phyloP scores from a whole-genome alignment of 2,888 invertebrate genomes.

The Priocnemis perturbator region DNA sequence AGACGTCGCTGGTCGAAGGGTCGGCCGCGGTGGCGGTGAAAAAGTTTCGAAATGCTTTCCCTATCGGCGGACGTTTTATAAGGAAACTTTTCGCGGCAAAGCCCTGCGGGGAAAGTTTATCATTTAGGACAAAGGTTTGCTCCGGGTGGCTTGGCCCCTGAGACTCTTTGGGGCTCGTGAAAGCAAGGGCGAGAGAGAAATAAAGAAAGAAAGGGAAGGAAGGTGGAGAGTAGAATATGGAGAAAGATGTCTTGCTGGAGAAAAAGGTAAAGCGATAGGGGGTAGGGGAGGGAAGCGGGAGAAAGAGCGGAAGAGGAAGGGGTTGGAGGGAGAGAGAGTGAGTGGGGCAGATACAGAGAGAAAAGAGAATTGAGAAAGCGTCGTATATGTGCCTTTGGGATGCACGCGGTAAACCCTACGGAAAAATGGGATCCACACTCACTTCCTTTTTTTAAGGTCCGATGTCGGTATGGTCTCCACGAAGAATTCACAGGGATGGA shows the following conservation, averaged over 20 bases:
- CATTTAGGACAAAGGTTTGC: slow-evolving; percentile 65
- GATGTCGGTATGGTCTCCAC: slow-evolving; percentile 31
- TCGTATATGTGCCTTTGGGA: slow-evolving; percentile 32
- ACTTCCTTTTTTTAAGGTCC: slow-evolving; percentile 42
- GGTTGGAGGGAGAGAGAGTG: background rate
- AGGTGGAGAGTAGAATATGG: background rate
- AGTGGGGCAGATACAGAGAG: background rate
- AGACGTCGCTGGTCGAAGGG: background rate
- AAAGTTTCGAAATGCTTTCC: slow-evolving; percentile 62
- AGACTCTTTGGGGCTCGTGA: slow-evolving; percentile 28
- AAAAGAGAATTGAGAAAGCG: background rate
- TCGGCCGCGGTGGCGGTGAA: slow-evolving; percentile 1
- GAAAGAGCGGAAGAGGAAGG: background rate
- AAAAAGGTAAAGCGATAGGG: slow-evolving; percentile 3
- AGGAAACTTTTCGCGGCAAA: slow-evolving; percentile 58
- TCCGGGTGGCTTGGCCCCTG: slow-evolving; percentile 41
- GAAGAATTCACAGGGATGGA: slow-evolving; percentile 40
- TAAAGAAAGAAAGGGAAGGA: background rate
- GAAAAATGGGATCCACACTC: slow-evolving; percentile 36
- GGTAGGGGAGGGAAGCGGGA: slow-evolving; percentile 2
- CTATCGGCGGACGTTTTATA: slow-evolving; percentile 62
- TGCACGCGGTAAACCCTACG: slow-evolving; percentile 32
- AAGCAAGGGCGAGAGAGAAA: slow-evolving; percentile 17
- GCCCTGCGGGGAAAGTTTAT: slow-evolving; percentile 65
- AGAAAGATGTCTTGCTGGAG: background rate